Evolutionary conservation across 2,888 invertebrate species (phyloP).

Genomic region (Taphrorychus bicolor): DNA sequence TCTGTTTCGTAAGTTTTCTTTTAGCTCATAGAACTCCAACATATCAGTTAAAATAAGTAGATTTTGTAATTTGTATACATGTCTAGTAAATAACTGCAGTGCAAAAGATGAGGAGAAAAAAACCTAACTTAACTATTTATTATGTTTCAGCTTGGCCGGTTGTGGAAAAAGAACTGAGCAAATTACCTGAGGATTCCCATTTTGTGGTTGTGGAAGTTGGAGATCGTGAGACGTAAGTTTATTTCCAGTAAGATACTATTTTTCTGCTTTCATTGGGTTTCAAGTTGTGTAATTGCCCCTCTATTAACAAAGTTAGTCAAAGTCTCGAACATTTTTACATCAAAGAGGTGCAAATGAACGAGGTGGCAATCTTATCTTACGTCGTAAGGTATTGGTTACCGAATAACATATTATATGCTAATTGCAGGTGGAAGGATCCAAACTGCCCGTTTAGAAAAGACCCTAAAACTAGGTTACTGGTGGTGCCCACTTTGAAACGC

Average conservation of each 20-base stretch:
- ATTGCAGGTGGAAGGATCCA: conserved; percentile 85
- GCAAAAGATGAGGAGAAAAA: no score
- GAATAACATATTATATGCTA: neutral
- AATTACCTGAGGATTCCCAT: conserved; percentile 67
- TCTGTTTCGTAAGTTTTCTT: no score
- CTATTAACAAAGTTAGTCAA: neutral
- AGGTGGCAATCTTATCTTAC: neutral
- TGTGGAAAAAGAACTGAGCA: conserved; percentile 71
- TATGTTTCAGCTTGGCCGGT: conserved; percentile 80
- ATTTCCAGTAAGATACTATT: neutral
- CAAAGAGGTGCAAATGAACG: no score
- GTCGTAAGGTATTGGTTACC: no score
- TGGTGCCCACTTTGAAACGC: conserved; percentile 81
- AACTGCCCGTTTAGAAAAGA: conserved; percentile 84
- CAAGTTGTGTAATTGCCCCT: neutral
- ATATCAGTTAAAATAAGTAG: no score
- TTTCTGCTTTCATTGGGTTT: neutral
- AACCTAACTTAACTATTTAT: no score
- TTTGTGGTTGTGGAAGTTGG: conserved; percentile 83
- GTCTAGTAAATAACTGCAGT: no score
- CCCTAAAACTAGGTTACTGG: conserved; percentile 71
- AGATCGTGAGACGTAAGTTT: conserved; percentile 72
- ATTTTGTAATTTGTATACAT: no score
- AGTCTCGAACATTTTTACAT: no score
- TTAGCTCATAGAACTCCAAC: no score